Evolutionary conservation across 2,888 invertebrate genomes (phyloP), one percentile per base, ranked within the genome.

Genomic region (Periphyllus acericola): DNA sequence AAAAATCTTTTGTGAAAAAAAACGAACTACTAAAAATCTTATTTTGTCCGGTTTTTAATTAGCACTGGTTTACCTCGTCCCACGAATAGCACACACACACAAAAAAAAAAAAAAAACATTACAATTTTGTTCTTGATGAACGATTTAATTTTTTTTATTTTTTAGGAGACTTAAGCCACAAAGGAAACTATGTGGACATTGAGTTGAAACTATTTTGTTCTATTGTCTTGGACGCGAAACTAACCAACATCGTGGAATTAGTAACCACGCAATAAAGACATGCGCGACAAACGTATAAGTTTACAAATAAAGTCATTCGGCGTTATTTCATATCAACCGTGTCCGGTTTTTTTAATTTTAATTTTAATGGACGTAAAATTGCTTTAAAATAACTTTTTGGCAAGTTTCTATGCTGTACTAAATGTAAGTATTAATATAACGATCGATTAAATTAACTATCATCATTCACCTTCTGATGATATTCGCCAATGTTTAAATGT

Each of bases 31-130:
- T 76, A 84, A 84, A 83, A 84, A 76, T 66, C 76, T 40, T 68
- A 71, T 86, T 86, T 86, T 79, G 78, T 86, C 79, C 85, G 79
- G 79, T 79, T 79, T 85, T 86, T 86, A 86, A 86, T 86, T 86
- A 86, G 55, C 78, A 86, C 85, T 86, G 85, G 85, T 86, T 86
- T 79, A 79, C 85, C 85, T 86, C 79, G 85, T 71, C 74, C 78
- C 55, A 8, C n/a, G 76, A 84, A 76, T 76, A 76, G 66, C 75
- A n/a, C 75, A 72, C 66, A 72, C 52, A 81, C 46, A 46, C 46
- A 60, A 60, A 8, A 60, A 68, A 1, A 21, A 36, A 74, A 82
- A 74, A 75, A n/a, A 83, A 60, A 19, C 55, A 36, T 83, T 75
- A 83, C 36, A 75, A 36, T 83, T 83, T 83, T 60, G 83, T 75